These are phyloP conservation scores for Danio kyathit DNA, from an alignment of 2,797 vertebrate species.

Conservation along the genomic window DNA sequence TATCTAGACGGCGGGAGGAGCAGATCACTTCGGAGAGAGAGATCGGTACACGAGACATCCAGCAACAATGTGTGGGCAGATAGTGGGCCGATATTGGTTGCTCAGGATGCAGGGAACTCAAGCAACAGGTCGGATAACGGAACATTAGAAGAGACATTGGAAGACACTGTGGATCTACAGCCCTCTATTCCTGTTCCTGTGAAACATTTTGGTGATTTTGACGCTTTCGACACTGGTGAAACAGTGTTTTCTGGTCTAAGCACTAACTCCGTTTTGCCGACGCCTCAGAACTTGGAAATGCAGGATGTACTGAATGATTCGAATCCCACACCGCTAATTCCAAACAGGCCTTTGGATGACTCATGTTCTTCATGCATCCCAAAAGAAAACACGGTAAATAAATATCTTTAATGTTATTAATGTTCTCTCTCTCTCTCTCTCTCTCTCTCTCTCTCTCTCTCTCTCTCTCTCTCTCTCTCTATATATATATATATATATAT, in stretches of 20 bases:
- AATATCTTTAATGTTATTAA: background rate
- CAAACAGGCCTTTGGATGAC: background rate
- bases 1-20: background rate
- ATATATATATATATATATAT: too few relatives aligned
- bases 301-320: conserved; percentile 1
- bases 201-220: background rate
- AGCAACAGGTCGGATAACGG: background rate
- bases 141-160: background rate
- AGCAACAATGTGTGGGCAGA: background rate
- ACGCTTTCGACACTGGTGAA: conserved; percentile 3
- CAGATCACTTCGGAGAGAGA: conserved; percentile 14
- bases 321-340: background rate
- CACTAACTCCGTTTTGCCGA: background rate
- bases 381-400: background rate
- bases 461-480: too few relatives aligned
- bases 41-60: conserved; percentile 1
- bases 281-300: background rate
- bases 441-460: too few relatives aligned
- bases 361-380: background rate
- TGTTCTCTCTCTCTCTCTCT: too few relatives aligned
- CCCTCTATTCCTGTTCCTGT: background rate
- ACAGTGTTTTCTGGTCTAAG: background rate
- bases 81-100: background rate
- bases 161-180: background rate
- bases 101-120: background rate